Conservation (phyloP, 2,113 vertebrate species). For the Dissostichus mawsoni region DNA sequence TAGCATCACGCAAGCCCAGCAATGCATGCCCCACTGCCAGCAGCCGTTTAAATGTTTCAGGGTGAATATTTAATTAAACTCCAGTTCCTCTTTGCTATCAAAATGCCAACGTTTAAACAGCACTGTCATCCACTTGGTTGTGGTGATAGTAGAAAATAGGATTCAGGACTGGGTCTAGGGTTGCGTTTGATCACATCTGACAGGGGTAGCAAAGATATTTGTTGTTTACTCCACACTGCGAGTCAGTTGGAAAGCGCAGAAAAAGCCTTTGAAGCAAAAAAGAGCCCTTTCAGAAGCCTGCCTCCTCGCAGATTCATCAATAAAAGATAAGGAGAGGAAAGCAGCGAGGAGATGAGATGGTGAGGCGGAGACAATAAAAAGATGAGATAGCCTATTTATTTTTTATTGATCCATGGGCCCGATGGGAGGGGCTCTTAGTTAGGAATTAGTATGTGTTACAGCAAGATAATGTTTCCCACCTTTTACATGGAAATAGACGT, state of each 20-base stretch:
- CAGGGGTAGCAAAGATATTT: constrained; percentile 12
- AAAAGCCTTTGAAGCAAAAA: constrained; percentile 36
- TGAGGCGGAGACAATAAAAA: constrained; percentile 49
- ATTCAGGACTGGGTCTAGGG: constrained; percentile 27
- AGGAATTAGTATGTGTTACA: not conserved
- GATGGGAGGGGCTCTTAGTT: constrained; percentile 14
- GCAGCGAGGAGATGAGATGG: constrained; percentile 30
- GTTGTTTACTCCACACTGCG: constrained; percentile 41
- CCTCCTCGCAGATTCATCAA: constrained; percentile 59
- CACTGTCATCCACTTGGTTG: not conserved
- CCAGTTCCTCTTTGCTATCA: not conserved
- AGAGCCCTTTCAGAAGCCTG: constrained; percentile 23
- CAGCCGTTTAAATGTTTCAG: constrained; percentile 19
- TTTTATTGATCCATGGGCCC: constrained; percentile 41
- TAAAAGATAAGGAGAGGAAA: constrained; percentile 66
- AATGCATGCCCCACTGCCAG: not conserved
- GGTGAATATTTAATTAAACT: constrained; percentile 27
- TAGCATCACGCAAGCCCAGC: not conserved
- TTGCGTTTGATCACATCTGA: constrained; percentile 27
- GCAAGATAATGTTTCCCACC: constrained; percentile 2
- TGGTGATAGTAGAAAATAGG: not conserved
- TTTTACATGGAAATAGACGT: not conserved
- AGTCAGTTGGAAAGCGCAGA: constrained; percentile 6
- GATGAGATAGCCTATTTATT: constrained; percentile 54
- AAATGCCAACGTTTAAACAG: not conserved